Base-by-base conservation (phyloP, 2,113 vertebrate species). In the Rhynchomys soricoides region DNA sequence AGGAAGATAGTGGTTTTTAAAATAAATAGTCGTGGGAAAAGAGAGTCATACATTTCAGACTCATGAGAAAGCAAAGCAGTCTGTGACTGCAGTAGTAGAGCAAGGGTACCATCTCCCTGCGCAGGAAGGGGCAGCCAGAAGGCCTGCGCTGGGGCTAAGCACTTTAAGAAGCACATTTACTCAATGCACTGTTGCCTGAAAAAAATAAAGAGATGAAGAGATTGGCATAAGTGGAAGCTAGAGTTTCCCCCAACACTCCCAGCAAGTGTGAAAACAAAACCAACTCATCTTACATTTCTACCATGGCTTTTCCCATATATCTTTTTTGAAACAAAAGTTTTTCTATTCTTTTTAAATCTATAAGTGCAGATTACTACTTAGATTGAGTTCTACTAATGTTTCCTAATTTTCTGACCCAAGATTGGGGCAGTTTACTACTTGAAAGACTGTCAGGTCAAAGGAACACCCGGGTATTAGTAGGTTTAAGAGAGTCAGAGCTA, bases 131-230 rank as follows among this genome's bases (percentile, higher is more conserved):
- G 77, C 15, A 89, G n/a, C 48, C 55, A 89, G 92, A 87, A 17
- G 45, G n/a, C 6, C 92, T 88, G 57, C 17, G 6, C 37, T 0
- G 1, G 96, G 93, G 70, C 68, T 34, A 97, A 97, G 31, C 45
- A 85, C 95, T 96, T 97, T 71, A 64, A 90, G 85, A 96, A 88
- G 52, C 81, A 48, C 8, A 8, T 78, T 95, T 97, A 70, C 21
- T 85, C 93, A 93, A 70, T 73, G 66, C 16, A 22, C 66, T 92
- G 5, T 64, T 90, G 50, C 68, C 22, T 86, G 81, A 92, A 45
- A 43, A 74, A 40, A 64, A 26, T 24, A 34, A 83, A 37, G 52
- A 90, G 45, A 50, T 16, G 34, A 64, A 68, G 71, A 92, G 75
- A 66, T 68, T 88, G 31, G 15, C 17, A 93, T 89, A 64, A 48